Evolutionary conservation across 1,140 invertebrate genomes (phyloP).

Genomic region (Gryon sp.): DNA sequence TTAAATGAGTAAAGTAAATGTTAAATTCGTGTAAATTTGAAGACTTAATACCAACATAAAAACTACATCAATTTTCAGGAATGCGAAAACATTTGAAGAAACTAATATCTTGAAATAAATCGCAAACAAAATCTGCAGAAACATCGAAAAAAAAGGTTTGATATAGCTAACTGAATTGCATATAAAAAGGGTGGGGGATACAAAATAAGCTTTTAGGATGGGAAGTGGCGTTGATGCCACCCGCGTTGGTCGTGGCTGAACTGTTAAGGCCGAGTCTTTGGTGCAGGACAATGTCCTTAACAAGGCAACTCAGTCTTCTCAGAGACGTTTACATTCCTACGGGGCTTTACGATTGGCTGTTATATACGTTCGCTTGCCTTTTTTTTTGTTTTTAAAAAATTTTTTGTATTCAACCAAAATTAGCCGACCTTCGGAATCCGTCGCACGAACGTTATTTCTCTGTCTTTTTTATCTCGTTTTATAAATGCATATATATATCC

Average conservation of each 20-base stretch:
- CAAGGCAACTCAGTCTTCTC: constrained; percentile 52
- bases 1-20: too few relatives aligned
- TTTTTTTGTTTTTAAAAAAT: too few relatives aligned
- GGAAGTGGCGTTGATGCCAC: constrained; percentile 33
- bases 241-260: constrained; percentile 51
- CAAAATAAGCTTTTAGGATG: constrained; percentile 9
- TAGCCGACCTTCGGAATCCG: constrained; percentile 10
- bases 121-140: too few relatives aligned
- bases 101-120: too few relatives aligned
- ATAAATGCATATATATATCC: too few relatives aligned
- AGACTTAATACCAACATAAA: too few relatives aligned
- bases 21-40: too few relatives aligned
- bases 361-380: constrained; percentile 28
- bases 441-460: neutral
- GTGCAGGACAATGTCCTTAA: constrained; percentile 64
- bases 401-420: constrained; percentile 13
- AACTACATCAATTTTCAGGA: too few relatives aligned
- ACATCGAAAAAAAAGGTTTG: constrained; percentile 12
- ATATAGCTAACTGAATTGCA: constrained; percentile 23
- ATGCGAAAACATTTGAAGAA: too few relatives aligned
- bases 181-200: constrained; percentile 10
- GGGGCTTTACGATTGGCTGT: constrained; percentile 23
- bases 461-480: neutral
- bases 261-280: constrained; percentile 57
- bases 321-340: constrained; percentile 55